Evolutionary conservation across 1,140 invertebrate genomes (phyloP).

Genomic region (Brachionus manjavacas): DNA sequence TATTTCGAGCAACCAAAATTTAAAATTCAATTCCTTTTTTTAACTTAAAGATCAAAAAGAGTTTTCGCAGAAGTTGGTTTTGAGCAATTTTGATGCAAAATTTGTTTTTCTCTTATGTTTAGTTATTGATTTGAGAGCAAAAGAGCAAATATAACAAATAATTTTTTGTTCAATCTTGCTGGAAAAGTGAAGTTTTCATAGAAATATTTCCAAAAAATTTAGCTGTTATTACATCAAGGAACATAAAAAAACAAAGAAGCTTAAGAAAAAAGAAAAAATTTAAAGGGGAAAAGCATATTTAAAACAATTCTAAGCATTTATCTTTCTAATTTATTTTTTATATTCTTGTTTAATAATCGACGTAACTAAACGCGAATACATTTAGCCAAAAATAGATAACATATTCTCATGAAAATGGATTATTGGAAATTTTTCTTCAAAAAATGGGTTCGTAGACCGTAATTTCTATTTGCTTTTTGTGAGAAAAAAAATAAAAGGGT

Average conservation of each 20-base stretch:
- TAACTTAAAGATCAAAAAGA: neutral
- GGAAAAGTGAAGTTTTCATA: neutral
- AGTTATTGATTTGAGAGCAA: neutral
- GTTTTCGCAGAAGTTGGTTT: neutral
- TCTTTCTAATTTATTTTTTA: neutral
- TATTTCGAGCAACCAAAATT: neutral
- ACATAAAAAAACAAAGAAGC: neutral
- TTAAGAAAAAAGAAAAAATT: neutral
- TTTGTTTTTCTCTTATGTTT: neutral
- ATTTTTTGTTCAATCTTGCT: neutral
- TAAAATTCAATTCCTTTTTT: neutral
- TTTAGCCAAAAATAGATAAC: constrained; percentile 23
- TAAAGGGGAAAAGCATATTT: neutral
- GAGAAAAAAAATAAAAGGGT: neutral
- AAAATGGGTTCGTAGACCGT: constrained; percentile 32
- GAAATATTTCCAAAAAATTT: neutral
- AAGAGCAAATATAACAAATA: neutral
- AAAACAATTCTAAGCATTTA: neutral
- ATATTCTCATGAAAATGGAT: constrained; percentile 19
- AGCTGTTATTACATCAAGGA: neutral
- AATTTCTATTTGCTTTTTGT: constrained; percentile 5
- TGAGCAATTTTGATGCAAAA: constrained; percentile 7
- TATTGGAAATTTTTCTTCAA: constrained; percentile 35
- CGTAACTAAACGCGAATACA: neutral
- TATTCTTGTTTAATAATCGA: neutral